Evolutionary conservation across 2,113 vertebrate genomes (phyloP).

Genomic region (Rhinoderma darwinii): DNA sequence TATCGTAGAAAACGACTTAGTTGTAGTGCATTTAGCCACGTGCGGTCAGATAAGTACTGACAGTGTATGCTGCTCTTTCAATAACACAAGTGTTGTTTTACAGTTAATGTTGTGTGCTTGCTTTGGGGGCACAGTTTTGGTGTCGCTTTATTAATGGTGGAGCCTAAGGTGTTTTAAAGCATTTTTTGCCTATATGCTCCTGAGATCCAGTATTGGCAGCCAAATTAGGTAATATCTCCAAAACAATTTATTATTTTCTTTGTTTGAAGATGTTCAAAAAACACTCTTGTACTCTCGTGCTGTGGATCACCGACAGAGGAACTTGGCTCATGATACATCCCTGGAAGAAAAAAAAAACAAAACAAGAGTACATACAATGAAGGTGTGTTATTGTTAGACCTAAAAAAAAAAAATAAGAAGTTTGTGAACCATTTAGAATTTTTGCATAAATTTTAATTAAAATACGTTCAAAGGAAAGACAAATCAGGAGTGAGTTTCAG

Average conservation of each 20-base stretch:
- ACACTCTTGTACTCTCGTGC: slow-evolving; percentile 29
- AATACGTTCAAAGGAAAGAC: no score
- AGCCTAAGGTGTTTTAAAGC: not conserved
- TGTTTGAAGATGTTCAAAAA: not conserved
- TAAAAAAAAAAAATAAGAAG: not conserved
- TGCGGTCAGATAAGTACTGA: no score
- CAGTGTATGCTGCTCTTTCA: not conserved
- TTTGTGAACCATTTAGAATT: no score
- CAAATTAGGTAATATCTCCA: not conserved
- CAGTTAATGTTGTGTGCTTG: not conserved
- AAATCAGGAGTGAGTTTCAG: no score
- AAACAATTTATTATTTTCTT: slow-evolving; percentile 2
- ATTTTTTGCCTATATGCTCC: not conserved
- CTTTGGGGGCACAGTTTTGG: no score
- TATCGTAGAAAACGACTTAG: no score
- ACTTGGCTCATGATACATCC: slow-evolving; percentile 31
- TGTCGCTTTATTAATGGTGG: not conserved
- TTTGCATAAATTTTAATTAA: no score
- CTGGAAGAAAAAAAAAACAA: slow-evolving; percentile 8
- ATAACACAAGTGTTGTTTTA: not conserved
- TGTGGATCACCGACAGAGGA: slow-evolving; percentile 47
- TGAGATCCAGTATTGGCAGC: not conserved
- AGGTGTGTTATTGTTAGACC: not conserved
- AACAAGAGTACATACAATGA: not conserved
- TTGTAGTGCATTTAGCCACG: no score